Evolutionary conservation across 2,113 vertebrate species (phyloP).

Genomic region (Salminus brasiliensis): DNA sequence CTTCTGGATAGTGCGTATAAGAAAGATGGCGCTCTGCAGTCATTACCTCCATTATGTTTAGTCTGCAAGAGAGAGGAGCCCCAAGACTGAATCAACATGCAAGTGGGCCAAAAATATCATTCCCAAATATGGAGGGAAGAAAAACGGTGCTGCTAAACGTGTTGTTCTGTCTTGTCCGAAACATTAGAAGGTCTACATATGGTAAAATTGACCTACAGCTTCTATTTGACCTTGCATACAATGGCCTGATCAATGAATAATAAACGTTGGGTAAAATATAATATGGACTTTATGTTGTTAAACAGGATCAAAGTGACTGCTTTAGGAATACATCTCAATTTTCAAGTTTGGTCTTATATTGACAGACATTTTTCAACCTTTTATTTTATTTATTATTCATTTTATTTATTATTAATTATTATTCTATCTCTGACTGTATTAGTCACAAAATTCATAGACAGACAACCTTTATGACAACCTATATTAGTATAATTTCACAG

Average conservation of each 20-base stretch:
- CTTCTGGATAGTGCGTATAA: background rate
- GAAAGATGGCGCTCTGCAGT: background rate
- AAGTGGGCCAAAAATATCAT: slow-evolving; percentile 44
- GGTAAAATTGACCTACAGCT: background rate
- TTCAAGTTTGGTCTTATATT: too few relatives aligned
- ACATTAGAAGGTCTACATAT: background rate
- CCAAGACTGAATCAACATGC: slow-evolving; percentile 42
- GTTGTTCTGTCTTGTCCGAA: slow-evolving; percentile 15
- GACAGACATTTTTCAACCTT: too few relatives aligned
- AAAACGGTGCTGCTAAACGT: slow-evolving; percentile 30
- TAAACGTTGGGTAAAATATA: background rate
- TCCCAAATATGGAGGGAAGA: slow-evolving; percentile 45
- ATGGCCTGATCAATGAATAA: background rate
- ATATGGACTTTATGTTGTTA: too few relatives aligned
- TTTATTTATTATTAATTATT: too few relatives aligned
- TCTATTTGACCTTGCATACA: too few relatives aligned
- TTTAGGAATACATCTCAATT: too few relatives aligned
- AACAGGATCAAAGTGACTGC: too few relatives aligned
- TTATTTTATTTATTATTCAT: too few relatives aligned
- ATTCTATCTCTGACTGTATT: too few relatives aligned
- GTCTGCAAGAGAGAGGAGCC: slow-evolving; percentile 45
- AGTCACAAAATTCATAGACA: too few relatives aligned
- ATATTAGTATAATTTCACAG: too few relatives aligned
- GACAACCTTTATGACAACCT: too few relatives aligned
- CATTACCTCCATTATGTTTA: slow-evolving; percentile 47